Evolutionary conservation across 1,140 invertebrate species (phyloP).

Genomic region (Scaptomyza montana): DNA sequence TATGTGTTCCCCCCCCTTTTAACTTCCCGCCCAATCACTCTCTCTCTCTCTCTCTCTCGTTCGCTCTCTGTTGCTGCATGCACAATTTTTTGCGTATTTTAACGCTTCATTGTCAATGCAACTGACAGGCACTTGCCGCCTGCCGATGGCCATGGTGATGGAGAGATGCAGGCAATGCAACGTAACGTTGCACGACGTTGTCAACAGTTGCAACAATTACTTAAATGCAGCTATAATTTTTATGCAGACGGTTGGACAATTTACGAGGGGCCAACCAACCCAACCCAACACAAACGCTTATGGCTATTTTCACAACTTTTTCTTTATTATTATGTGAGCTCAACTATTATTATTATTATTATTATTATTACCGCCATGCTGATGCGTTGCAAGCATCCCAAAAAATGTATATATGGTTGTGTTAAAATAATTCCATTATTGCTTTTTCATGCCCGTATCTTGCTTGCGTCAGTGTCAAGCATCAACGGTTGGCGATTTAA

Average conservation of each 20-base stretch:
- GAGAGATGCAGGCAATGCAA: constrained; percentile 13
- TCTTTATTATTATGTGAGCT: constrained; percentile 67
- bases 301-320: constrained; percentile 75
- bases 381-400: constrained; percentile 17
- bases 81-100: constrained; percentile 64
- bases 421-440: constrained; percentile 73
- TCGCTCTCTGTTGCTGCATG: constrained; percentile 28
- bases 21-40: too few relatives aligned
- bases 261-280: constrained; percentile 53
- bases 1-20: too few relatives aligned
- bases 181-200: constrained; percentile 64
- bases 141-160: constrained; percentile 5
- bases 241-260: constrained; percentile 63
- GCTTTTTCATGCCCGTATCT: constrained; percentile 39
- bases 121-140: constrained; percentile 59
- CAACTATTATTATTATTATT: constrained; percentile 41
- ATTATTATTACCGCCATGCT: constrained; percentile 69
- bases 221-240: constrained; percentile 79
- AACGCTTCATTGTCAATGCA: constrained; percentile 62
- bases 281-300: constrained; percentile 39
- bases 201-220: constrained; percentile 80
- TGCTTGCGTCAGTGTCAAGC: constrained; percentile 9
- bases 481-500: constrained; percentile 24
- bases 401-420: constrained; percentile 36
- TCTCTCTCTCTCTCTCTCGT: not conserved